phyloP scores from a whole-genome alignment of 2,113 vertebrate species.

The Nycticorax nycticorax region DNA sequence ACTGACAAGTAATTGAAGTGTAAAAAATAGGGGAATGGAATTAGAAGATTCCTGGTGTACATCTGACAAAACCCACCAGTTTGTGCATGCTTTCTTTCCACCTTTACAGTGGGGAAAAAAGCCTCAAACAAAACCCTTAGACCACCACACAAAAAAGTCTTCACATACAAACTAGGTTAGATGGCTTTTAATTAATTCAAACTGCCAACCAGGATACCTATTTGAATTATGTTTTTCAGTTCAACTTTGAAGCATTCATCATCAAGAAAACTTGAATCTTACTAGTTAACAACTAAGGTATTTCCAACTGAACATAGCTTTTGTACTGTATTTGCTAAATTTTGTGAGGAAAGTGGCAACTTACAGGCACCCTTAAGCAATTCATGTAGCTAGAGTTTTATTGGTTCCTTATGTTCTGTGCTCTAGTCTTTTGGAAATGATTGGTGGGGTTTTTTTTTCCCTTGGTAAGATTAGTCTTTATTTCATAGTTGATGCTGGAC shows the following conservation, averaged over 20 bases:
- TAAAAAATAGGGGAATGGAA: neutral
- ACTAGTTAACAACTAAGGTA: neutral
- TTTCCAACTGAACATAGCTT: neutral
- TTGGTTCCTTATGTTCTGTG: neutral
- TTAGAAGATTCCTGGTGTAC: neutral
- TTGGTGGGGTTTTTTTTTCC: neutral
- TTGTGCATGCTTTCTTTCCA: neutral
- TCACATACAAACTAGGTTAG: neutral
- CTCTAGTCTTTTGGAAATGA: neutral
- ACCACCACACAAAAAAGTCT: neutral
- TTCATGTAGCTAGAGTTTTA: neutral
- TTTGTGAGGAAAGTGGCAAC: neutral
- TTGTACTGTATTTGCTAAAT: neutral
- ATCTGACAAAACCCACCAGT: neutral
- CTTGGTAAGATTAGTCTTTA: neutral
- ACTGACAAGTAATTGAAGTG: accelerated
- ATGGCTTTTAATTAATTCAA: neutral
- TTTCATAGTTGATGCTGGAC: neutral
- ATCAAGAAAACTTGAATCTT: neutral
- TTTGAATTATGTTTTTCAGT: neutral
- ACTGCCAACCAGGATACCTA: neutral
- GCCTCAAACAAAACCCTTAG: neutral
- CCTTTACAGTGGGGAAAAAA: neutral
- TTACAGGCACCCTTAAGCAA: neutral
- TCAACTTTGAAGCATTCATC: neutral